These are phyloP conservation scores for Bovichtus variegatus DNA, from an alignment of 2,797 vertebrate genomes.

Conservation along the genomic window DNA sequence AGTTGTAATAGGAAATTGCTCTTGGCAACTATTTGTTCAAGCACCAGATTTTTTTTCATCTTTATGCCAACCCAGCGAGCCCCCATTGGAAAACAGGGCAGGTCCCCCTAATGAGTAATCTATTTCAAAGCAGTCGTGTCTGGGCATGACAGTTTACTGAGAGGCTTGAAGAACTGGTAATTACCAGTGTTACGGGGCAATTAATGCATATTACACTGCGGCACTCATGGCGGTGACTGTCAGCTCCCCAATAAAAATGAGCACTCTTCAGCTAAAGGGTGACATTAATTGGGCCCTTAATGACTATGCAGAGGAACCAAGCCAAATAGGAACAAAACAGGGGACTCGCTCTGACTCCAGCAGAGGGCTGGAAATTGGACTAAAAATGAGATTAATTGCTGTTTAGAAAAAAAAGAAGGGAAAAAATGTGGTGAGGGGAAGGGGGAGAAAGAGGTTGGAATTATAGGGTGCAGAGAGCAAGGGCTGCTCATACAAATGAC, in stretches of 20 bases:
- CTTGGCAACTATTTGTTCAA: constrained; percentile 99
- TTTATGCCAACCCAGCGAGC: constrained; percentile 93
- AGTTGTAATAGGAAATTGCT: constrained; percentile 99
- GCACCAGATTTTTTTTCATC: constrained; percentile 90
- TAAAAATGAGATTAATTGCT: constrained; percentile 99
- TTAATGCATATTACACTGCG: constrained; percentile 99
- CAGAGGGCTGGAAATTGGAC: constrained; percentile 99
- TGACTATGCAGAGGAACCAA: constrained; percentile 99
- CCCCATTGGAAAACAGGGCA: constrained; percentile 98
- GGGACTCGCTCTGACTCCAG: constrained; percentile 99
- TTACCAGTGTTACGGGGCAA: constrained; percentile 99
- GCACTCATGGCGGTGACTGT: constrained; percentile 99
- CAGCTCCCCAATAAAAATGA: constrained; percentile 99
- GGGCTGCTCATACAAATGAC: constrained; percentile 96
- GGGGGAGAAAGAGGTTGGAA: constrained; percentile 96
- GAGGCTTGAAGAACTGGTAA: constrained; percentile 99
- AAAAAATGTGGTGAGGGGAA: constrained; percentile 95
- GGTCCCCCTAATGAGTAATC: constrained; percentile 99
- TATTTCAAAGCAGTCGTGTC: constrained; percentile 99
- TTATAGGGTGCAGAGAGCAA: constrained; percentile 99
- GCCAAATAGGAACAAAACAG: constrained; percentile 99
- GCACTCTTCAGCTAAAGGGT: constrained; percentile 99
- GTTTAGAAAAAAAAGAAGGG: constrained; percentile 96
- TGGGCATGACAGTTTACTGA: constrained; percentile 99
- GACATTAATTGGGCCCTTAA: constrained; percentile 99